phyloP scores from a whole-genome alignment of 2,113 vertebrate genomes.

The Microcebus griseorufus region DNA sequence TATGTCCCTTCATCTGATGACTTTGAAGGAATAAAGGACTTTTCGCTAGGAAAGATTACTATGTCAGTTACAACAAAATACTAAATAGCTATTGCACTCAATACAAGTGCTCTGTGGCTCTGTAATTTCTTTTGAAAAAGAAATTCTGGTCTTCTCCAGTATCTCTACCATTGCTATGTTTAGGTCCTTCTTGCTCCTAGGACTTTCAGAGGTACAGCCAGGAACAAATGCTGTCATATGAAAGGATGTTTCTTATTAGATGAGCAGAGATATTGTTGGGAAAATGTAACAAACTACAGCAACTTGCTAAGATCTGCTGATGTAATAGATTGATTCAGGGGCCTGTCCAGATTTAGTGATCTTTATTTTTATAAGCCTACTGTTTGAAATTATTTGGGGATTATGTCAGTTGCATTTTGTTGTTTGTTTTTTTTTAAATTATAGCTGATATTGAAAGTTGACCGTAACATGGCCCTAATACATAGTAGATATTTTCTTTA shows the following conservation, averaged over 20 bases:
- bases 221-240: neutral
- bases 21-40: neutral
- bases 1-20: neutral
- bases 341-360: neutral
- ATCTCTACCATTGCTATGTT: neutral
- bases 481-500: neutral
- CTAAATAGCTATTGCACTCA: neutral
- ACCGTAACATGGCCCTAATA: neutral
- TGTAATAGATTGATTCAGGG: neutral
- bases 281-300: neutral
- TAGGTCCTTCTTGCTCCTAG: neutral
- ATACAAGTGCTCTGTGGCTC: neutral
- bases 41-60: neutral
- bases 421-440: neutral
- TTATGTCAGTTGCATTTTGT: neutral
- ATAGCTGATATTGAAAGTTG: neutral
- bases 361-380: constrained; percentile 24
- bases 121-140: constrained; percentile 7
- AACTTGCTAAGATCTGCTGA: neutral
- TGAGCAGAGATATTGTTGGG: neutral
- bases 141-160: neutral
- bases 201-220: neutral
- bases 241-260: constrained; percentile 5
- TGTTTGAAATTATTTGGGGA: neutral
- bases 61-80: neutral